Conservation (phyloP, 2,113 vertebrate species). For the Lipotes vexillifer region DNA sequence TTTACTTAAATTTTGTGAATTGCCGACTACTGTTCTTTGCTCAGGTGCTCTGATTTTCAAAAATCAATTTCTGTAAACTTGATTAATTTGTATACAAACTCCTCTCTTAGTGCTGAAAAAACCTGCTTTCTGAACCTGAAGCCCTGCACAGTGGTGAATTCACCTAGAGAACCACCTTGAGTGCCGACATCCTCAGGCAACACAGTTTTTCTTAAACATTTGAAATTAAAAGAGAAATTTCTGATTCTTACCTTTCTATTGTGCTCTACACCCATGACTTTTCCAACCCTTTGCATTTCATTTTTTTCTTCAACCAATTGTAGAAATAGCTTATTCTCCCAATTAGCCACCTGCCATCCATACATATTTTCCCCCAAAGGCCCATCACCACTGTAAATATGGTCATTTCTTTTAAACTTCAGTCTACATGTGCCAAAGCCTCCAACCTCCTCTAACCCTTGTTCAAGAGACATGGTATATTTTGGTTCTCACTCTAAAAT, state of each 20-base stretch:
- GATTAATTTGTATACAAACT: background rate
- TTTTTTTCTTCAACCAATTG: background rate
- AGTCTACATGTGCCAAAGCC: background rate
- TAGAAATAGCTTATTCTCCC: background rate
- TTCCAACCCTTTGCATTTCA: background rate
- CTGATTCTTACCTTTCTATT: background rate
- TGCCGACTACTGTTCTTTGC: background rate
- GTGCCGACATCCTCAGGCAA: rapidly evolving
- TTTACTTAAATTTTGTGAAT: background rate
- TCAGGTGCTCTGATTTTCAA: background rate
- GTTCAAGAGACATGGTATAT: slow-evolving; percentile 1
- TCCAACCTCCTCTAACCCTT: background rate
- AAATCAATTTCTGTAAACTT: background rate
- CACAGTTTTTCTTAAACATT: background rate
- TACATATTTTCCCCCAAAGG: background rate
- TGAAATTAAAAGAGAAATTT: background rate
- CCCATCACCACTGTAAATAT: background rate
- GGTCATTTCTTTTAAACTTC: background rate
- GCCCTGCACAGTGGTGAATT: background rate
- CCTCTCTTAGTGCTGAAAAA: background rate
- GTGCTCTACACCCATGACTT: background rate
- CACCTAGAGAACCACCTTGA: background rate
- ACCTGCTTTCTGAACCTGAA: background rate
- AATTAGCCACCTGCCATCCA: background rate
- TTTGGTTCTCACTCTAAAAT: slow-evolving; percentile 21